These are phyloP conservation scores for Pegea sp. DNA, from an alignment of 23 tunicate species.

Conservation along the genomic window DNA sequence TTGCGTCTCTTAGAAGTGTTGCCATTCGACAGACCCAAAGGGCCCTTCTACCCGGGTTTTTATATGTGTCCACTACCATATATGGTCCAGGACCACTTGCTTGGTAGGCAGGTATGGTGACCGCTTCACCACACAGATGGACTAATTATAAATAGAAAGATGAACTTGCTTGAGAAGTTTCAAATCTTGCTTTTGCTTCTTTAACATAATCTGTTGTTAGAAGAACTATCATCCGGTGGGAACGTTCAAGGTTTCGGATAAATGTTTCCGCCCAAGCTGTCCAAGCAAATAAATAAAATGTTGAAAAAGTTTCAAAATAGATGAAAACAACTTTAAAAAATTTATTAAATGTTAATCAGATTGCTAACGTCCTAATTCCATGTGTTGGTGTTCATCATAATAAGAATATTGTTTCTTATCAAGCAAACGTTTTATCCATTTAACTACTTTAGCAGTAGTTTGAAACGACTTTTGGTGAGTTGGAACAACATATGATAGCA, in stretches of 20 bases:
- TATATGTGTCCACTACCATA: too few species aligned
- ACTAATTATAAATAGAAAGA: too few species aligned
- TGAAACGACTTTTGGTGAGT: neutral
- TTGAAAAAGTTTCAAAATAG: too few species aligned
- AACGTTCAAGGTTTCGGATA: neutral
- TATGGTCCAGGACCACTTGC: too few species aligned
- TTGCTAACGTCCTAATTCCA: neutral
- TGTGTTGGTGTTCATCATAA: neutral
- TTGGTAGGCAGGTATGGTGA: too few species aligned
- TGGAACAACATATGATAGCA: neutral
- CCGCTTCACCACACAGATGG: too few species aligned
- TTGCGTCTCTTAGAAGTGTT: too few species aligned
- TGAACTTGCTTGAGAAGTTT: neutral
- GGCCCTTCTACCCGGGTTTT: too few species aligned
- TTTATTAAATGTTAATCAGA: too few species aligned
- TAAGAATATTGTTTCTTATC: neutral
- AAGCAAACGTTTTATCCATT: neutral
- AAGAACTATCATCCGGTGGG: neutral
- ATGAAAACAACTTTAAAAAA: neutral
- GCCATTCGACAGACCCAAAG: too few species aligned
- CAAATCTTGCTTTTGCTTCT: constrained; percentile 1
- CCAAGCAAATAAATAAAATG: too few species aligned
- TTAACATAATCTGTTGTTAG: neutral
- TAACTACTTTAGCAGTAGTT: neutral
- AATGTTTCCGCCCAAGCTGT: constrained; percentile 1